Conservation (phyloP, 2,113 vertebrate species). For the Coracopsis vasa region DNA sequence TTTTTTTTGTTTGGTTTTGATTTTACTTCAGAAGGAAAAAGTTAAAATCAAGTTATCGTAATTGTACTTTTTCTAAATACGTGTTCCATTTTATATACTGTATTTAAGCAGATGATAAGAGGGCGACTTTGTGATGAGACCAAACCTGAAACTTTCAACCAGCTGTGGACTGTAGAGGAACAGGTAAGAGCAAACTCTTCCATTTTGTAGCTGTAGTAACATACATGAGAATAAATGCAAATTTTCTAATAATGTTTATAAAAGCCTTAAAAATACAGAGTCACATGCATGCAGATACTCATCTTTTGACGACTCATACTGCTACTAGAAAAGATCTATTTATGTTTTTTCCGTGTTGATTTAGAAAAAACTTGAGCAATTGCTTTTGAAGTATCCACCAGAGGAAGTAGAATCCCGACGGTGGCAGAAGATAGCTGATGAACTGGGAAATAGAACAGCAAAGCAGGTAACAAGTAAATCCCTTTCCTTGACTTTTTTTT, state of each 20-base stretch:
- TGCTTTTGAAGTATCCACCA: slow-evolving; percentile 94
- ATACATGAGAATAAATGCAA: not conserved
- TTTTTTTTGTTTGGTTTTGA: not conserved
- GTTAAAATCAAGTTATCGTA: not conserved
- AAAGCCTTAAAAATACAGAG: not conserved
- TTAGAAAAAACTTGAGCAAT: slow-evolving; percentile 95
- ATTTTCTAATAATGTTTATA: not conserved
- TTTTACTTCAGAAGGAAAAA: not conserved
- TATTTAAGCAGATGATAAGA: slow-evolving; percentile 89
- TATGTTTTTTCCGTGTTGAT: not conserved
- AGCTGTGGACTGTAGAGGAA: slow-evolving; percentile 96
- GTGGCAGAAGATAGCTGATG: slow-evolving; percentile 99
- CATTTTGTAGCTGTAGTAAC: not conserved
- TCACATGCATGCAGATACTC: not conserved
- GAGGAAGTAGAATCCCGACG: slow-evolving; percentile 95
- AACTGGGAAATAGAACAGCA: slow-evolving; percentile 92
- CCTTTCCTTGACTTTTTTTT: not conserved
- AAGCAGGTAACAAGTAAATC: slow-evolving; percentile 84
- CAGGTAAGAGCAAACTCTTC: slow-evolving; percentile 79
- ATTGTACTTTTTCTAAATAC: not conserved
- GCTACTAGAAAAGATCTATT: not conserved
- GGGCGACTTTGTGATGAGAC: slow-evolving; percentile 91
- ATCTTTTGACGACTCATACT: not conserved
- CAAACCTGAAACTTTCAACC: slow-evolving; percentile 98
- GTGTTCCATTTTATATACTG: not conserved